phyloP scores from a whole-genome alignment of 2,113 vertebrate genomes.

The Sardina pilchardus region DNA sequence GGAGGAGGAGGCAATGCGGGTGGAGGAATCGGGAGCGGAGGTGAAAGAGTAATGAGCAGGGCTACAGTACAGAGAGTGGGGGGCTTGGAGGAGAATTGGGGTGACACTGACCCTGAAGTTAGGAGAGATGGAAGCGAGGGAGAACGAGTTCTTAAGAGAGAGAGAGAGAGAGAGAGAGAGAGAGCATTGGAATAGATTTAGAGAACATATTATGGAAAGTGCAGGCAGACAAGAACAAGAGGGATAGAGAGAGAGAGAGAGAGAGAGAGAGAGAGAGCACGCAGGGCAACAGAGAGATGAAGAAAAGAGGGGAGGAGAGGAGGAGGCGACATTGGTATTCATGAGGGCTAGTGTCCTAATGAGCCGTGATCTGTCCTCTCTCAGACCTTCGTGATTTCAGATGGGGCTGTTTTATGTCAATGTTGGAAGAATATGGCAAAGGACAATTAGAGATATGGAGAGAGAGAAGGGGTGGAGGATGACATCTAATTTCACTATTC shows the following conservation, averaged over 20 bases:
- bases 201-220: not conserved
- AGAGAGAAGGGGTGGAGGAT: not conserved
- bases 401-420: conserved; percentile 7
- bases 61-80: not conserved
- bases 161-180: not conserved
- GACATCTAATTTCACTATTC: not conserved
- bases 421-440: conserved; percentile 42
- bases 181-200: not conserved
- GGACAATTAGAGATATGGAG: conserved; percentile 11
- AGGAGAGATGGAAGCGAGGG: not conserved
- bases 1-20: not conserved
- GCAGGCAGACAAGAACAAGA: not conserved
- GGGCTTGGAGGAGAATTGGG: not conserved
- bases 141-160: not conserved
- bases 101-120: not conserved
- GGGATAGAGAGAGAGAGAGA: not conserved
- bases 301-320: not conserved
- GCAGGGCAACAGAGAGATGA: not conserved
- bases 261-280: not conserved
- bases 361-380: not conserved
- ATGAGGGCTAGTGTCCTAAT: not conserved
- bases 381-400: not conserved
- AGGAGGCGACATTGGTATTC: not conserved
- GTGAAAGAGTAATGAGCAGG: not conserved
- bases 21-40: not conserved